phyloP scores from a whole-genome alignment of 2,797 vertebrate genomes.

The Acomys russatus region DNA sequence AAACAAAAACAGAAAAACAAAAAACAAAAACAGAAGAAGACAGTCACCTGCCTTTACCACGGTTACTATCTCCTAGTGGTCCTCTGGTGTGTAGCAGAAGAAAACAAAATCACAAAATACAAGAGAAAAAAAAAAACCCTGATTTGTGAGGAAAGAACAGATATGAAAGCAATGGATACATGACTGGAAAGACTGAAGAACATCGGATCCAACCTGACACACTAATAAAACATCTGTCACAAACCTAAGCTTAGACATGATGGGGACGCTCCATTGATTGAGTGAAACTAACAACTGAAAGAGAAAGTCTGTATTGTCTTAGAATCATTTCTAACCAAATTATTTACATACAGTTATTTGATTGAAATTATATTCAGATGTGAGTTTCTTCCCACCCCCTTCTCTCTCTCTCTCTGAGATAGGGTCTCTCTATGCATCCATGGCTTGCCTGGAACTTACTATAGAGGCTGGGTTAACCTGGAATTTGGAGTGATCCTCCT shows the following conservation, averaged over 20 bases:
- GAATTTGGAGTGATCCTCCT: not conserved
- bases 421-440: not conserved
- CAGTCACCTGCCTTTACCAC: not conserved
- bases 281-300: not conserved
- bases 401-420: not conserved
- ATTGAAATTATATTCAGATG: not conserved
- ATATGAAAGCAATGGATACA: not conserved
- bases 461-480: not conserved
- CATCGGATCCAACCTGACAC: not conserved
- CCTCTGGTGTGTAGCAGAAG: not conserved
- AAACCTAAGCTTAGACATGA: not conserved
- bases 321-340: constrained; percentile 5
- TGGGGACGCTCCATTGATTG: not conserved
- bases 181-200: not conserved
- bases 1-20: not conserved
- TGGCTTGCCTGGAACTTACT: not conserved
- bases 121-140: not conserved
- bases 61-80: not conserved
- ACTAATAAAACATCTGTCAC: not conserved
- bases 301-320: not conserved
- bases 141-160: not conserved
- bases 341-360: not conserved
- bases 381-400: not conserved
- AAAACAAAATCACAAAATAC: not conserved
- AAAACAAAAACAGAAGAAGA: not conserved